These are phyloP conservation scores for Glyptemys insculpta DNA, from an alignment of 2,797 vertebrate species.

Conservation along the genomic window DNA sequence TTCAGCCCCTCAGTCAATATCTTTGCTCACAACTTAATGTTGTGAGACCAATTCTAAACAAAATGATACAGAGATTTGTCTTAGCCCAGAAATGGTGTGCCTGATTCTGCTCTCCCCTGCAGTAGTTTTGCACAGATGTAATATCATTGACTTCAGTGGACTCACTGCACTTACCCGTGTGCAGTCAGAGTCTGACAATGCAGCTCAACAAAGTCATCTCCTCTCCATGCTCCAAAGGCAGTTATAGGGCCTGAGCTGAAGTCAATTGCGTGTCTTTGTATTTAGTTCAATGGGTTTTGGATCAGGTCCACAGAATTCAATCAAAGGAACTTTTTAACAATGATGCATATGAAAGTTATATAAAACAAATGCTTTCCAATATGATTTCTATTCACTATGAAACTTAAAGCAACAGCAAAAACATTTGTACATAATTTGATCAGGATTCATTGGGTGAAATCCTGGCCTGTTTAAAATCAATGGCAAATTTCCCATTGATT, in stretches of 20 bases:
- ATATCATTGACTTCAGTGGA: background rate
- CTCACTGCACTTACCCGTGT: too few relatives aligned
- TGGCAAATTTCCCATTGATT: background rate
- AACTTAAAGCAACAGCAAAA: background rate
- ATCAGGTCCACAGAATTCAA: background rate
- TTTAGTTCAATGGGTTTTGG: background rate
- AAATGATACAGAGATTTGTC: background rate
- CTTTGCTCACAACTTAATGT: background rate
- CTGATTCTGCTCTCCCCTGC: background rate
- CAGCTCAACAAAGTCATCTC: accelerated
- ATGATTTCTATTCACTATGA: background rate
- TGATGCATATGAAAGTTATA: background rate
- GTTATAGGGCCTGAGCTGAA: background rate
- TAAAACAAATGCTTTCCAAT: background rate
- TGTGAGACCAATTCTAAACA: background rate
- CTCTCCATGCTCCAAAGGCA: accelerated
- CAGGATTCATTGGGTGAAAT: background rate
- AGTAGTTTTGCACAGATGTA: background rate
- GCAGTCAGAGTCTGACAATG: background rate
- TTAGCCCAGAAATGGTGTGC: background rate
- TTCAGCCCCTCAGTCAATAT: background rate
- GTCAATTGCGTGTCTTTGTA: background rate
- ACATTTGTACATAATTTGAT: background rate
- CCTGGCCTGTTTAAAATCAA: background rate
- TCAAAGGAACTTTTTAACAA: background rate